These are phyloP conservation scores for Eurypyga helias DNA, from an alignment of 2,113 vertebrate species.

Conservation along the genomic window DNA sequence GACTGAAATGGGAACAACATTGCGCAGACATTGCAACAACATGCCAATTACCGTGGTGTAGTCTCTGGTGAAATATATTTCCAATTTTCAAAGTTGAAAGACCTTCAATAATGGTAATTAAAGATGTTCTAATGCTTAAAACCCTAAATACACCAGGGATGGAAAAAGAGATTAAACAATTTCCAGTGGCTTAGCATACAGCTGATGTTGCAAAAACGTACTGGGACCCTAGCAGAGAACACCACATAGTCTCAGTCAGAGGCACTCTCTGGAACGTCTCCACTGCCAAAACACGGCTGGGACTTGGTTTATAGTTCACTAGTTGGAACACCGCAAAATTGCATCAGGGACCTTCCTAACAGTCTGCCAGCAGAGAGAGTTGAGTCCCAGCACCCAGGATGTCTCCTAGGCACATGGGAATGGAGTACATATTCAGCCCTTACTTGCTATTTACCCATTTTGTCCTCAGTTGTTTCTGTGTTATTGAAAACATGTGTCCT, in stretches of 20 bases:
- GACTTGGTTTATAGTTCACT: background rate
- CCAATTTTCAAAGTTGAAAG: conserved; percentile 18
- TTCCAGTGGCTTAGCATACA: background rate
- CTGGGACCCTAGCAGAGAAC: background rate
- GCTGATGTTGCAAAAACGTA: background rate
- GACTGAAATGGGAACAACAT: background rate
- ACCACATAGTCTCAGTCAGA: background rate
- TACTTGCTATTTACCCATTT: background rate
- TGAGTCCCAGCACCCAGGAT: background rate
- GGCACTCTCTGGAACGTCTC: background rate
- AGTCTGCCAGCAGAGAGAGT: background rate
- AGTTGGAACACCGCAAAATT: background rate
- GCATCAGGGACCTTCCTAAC: background rate
- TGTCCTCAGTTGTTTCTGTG: background rate
- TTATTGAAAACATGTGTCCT: background rate
- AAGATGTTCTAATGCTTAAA: background rate
- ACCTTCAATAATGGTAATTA: conserved; percentile 27
- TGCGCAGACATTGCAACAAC: background rate
- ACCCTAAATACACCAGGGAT: background rate
- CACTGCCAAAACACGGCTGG: background rate
- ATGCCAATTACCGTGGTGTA: background rate
- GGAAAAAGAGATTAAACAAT: background rate
- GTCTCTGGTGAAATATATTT: background rate
- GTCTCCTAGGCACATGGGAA: fast-evolving
- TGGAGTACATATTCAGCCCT: background rate